These are phyloP conservation scores for Pachyrhynchus sulphureomaculatus DNA, from an alignment of 1,140 invertebrate genomes.

Conservation along the genomic window DNA sequence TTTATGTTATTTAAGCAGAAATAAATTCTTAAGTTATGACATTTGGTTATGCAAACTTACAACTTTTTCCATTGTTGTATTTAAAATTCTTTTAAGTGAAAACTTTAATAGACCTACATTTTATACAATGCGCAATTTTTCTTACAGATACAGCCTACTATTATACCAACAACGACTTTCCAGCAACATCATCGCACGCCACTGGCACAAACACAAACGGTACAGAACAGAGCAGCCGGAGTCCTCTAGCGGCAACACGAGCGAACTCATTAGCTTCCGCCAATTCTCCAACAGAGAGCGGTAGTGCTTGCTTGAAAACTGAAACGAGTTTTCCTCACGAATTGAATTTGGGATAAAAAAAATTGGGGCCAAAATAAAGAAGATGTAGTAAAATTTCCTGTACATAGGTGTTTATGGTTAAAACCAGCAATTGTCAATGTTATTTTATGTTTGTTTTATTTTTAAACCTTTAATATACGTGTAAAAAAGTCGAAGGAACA, in stretches of 20 bases:
- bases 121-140: no score
- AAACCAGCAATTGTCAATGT: neutral
- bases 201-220: slow-evolving; percentile 44
- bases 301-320: slow-evolving; percentile 68
- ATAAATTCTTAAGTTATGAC: no score
- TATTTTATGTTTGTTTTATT: neutral
- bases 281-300: slow-evolving; percentile 71
- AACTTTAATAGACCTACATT: no score
- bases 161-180: slow-evolving; percentile 63
- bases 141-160: slow-evolving; percentile 65
- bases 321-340: slow-evolving; percentile 58
- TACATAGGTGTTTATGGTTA: neutral
- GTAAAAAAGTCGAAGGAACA: neutral
- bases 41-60: no score
- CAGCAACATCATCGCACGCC: slow-evolving; percentile 53
- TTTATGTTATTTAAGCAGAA: no score
- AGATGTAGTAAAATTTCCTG: neutral
- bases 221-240: slow-evolving; percentile 58
- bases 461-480: no score
- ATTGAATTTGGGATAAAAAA: slow-evolving; percentile 51
- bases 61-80: no score
- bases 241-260: slow-evolving; percentile 67
- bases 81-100: no score
- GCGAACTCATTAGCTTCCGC: slow-evolving; percentile 70
- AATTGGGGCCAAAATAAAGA: neutral